Percentiles rank a stretch among this genome's conserved stretches.
Evolutionary conservation across 2,888 invertebrate genomes (phyloP).

Genomic region (Scelioninae gen. 1): DNA sequence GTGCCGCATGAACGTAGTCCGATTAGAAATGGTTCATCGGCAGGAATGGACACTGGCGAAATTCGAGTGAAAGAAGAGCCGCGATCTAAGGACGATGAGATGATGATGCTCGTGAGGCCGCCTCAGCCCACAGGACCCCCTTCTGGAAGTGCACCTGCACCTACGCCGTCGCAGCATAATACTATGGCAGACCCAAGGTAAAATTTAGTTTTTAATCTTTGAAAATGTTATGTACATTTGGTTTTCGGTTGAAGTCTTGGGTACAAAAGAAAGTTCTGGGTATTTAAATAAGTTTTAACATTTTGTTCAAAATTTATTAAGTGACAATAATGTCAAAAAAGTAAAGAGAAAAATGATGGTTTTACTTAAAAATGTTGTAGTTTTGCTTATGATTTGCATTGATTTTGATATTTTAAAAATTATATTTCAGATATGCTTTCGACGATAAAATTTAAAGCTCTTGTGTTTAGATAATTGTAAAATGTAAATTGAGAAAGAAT

Average conservation of each 20-base stretch:
- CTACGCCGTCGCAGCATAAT: slow-evolving; percentile 83
- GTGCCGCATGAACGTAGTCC: slow-evolving; percentile 89
- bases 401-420: too few relatives aligned
- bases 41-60: slow-evolving; percentile 78
- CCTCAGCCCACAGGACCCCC: slow-evolving; percentile 76
- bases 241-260: not conserved
- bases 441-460: too few relatives aligned
- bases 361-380: too few relatives aligned
- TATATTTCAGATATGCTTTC: too few relatives aligned
- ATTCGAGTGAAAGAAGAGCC: slow-evolving; percentile 89
- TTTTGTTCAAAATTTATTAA: too few relatives aligned
- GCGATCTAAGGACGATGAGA: slow-evolving; percentile 86
- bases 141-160: slow-evolving; percentile 68
- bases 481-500: too few relatives aligned
- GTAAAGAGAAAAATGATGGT: too few relatives aligned
- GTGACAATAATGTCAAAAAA: too few relatives aligned
- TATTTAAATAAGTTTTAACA: too few relatives aligned
- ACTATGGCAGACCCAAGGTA: slow-evolving; percentile 85
- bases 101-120: slow-evolving; percentile 84
- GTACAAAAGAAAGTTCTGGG: not conserved
- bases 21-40: slow-evolving; percentile 87
- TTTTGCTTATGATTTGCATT: too few relatives aligned
- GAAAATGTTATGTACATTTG: not conserved
- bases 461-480: too few relatives aligned
- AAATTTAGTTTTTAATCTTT: not conserved